Percentiles rank a stretch among this genome's conserved stretches.
phyloP scores from a whole-genome alignment of 2,888 invertebrate genomes.

The Drosophila prolongata region DNA sequence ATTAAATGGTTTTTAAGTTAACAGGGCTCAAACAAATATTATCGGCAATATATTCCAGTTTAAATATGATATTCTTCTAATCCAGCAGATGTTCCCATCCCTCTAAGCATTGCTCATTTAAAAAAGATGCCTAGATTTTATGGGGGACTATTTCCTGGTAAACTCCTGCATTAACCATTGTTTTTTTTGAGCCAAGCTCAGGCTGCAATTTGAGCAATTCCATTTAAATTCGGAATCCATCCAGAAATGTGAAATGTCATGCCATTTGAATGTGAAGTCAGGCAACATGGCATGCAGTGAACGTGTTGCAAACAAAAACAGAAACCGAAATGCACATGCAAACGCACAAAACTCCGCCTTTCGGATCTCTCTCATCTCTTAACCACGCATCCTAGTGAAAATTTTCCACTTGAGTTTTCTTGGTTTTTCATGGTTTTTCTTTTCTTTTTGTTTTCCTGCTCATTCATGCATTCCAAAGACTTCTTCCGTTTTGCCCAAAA shows the following conservation, averaged over 20 bases:
- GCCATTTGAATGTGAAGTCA: conserved; percentile 45
- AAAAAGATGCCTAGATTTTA: conserved; percentile 7
- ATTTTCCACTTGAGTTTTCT: conserved; percentile 73
- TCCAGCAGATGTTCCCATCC: conserved; percentile 1
- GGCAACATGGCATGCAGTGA: conserved; percentile 52
- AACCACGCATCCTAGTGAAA: conserved; percentile 45
- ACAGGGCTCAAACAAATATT: too few relatives aligned
- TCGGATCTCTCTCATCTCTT: conserved; percentile 8
- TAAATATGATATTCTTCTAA: neutral
- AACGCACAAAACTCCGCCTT: conserved; percentile 35
- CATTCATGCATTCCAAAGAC: conserved; percentile 64
- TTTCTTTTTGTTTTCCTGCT: conserved; percentile 18
- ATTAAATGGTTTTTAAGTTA: too few relatives aligned
- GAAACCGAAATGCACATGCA: conserved; percentile 43
- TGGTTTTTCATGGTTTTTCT: conserved; percentile 17
- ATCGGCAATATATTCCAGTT: neutral
- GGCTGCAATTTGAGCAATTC: conserved; percentile 55
- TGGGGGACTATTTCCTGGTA: conserved; percentile 23
- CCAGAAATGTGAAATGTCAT: conserved; percentile 66
- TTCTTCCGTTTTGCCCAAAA: conserved; percentile 63
- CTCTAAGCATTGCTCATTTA: conserved; percentile 2
- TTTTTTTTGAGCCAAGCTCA: conserved; percentile 23
- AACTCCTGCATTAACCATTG: conserved; percentile 20
- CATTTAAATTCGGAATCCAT: conserved; percentile 34
- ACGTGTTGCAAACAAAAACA: conserved; percentile 72